Percentiles rank a stretch among this genome's conserved stretches.
These are phyloP conservation scores for Sciurus niger DNA, from an alignment of 2,113 vertebrate genomes.

Conservation along the genomic window DNA sequence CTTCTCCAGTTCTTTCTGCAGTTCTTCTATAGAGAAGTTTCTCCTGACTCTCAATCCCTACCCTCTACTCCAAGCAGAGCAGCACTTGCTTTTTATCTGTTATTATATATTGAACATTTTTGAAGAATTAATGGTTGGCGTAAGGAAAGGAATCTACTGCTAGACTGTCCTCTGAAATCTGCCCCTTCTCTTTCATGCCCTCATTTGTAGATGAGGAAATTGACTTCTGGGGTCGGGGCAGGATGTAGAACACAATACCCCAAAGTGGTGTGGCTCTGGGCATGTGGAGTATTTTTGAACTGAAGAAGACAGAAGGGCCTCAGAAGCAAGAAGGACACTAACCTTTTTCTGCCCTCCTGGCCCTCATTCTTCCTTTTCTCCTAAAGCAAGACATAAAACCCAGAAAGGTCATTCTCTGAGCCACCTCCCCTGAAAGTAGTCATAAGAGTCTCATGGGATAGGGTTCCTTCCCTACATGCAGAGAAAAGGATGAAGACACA, in stretches of 20 bases:
- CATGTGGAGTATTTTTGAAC: not conserved
- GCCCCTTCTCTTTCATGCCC: not conserved
- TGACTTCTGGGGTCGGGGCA: not conserved
- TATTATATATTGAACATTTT: not conserved
- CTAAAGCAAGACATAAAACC: not conserved
- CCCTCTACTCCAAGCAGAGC: not conserved
- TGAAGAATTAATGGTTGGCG: not conserved
- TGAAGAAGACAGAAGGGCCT: not conserved
- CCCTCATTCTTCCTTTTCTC: not conserved
- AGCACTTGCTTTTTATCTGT: not conserved
- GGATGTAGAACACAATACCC: not conserved
- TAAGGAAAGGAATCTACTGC: not conserved
- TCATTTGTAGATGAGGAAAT: not conserved
- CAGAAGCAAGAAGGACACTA: not conserved
- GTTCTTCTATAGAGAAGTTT: not conserved
- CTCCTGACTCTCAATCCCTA: not conserved
- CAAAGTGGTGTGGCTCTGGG: not conserved
- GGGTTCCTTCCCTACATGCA: not conserved
- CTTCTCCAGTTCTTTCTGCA: not conserved
- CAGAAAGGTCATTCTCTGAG: not conserved
- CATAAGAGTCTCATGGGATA: not conserved
- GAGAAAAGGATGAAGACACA: not conserved
- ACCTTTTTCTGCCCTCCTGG: not conserved
- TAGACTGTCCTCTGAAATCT: not conserved
- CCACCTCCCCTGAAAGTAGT: not conserved